Percentiles rank a stretch among this genome's conserved stretches.
Conservation (phyloP, 2,797 vertebrate genomes). For the Sebastiscus albofasciatus region DNA sequence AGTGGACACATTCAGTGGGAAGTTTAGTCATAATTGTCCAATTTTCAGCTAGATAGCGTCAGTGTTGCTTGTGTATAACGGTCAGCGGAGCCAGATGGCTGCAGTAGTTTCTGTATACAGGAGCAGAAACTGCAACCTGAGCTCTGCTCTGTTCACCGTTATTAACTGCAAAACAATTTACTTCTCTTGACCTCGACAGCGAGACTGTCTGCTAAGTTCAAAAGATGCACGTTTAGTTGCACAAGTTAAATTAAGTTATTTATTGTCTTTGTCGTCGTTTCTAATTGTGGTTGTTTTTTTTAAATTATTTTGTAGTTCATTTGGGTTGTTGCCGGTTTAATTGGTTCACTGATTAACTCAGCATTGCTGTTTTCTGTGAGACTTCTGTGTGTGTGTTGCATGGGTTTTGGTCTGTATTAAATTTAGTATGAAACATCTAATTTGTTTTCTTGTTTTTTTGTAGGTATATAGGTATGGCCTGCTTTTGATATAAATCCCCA, state of each 20-base stretch:
- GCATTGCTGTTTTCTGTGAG: slow-evolving; percentile 13
- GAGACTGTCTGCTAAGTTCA: slow-evolving; percentile 5
- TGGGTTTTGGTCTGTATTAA: slow-evolving; percentile 51
- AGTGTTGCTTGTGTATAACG: slow-evolving; percentile 17
- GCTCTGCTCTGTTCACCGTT: slow-evolving; percentile 22
- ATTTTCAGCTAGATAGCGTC: slow-evolving; percentile 26
- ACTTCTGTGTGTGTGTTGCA: slow-evolving; percentile 20
- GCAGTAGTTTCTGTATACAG: slow-evolving; percentile 22
- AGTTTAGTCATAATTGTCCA: slow-evolving; percentile 7
- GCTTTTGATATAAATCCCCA: neutral
- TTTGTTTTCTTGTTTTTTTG: slow-evolving; percentile 21
- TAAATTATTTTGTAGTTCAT: neutral
- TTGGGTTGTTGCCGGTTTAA: slow-evolving; percentile 12
- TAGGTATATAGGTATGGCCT: neutral
- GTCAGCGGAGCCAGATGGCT: slow-evolving; percentile 11
- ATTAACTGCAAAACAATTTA: slow-evolving; percentile 20
- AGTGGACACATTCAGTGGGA: slow-evolving; percentile 13
- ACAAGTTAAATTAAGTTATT: slow-evolving; percentile 27
- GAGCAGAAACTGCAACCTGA: slow-evolving; percentile 12
- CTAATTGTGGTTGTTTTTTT: neutral
- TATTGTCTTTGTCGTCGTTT: slow-evolving; percentile 20
- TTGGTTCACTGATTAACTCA: slow-evolving; percentile 10
- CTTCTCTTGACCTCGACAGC: slow-evolving; percentile 5
- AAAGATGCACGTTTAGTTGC: slow-evolving; percentile 1
- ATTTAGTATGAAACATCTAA: slow-evolving; percentile 37